Percentiles rank a stretch among this genome's conserved stretches.
Evolutionary conservation across 2,797 vertebrate genomes (phyloP).

Genomic region (Otolemur crassicaudatus): DNA sequence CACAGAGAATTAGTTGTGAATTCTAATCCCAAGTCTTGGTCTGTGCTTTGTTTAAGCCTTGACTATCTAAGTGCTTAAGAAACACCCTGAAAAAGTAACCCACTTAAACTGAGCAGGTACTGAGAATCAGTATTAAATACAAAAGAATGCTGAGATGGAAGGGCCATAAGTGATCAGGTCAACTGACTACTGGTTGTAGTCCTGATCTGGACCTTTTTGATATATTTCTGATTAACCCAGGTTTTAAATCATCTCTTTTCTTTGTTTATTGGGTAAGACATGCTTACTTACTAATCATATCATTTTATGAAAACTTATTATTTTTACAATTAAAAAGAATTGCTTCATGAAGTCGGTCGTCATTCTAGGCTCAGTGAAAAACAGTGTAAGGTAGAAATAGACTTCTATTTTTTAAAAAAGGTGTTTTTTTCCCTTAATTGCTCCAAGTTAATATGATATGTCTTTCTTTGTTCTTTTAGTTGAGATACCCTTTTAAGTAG

Average conservation of each 20-base stretch:
- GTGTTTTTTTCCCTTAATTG: background rate
- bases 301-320: slow-evolving; percentile 36
- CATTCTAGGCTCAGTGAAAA: slow-evolving; percentile 57
- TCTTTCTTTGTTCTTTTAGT: slow-evolving; percentile 40
- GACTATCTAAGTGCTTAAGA: background rate
- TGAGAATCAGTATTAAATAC: slow-evolving; percentile 18
- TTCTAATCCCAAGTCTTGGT: slow-evolving; percentile 17
- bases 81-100: background rate
- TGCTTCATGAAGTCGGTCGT: background rate
- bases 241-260: slow-evolving; percentile 43
- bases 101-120: background rate
- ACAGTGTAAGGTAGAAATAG: slow-evolving; percentile 48
- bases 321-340: slow-evolving; percentile 48
- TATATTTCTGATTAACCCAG: background rate
- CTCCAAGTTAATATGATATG: slow-evolving; percentile 17
- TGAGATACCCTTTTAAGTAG: slow-evolving; percentile 23
- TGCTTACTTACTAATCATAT: background rate
- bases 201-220: background rate
- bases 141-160: background rate
- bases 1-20: slow-evolving; percentile 33
- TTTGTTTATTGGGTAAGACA: slow-evolving; percentile 29
- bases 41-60: slow-evolving; percentile 18
- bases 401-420: background rate
- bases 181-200: background rate
- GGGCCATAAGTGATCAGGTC: background rate